phyloP scores from a whole-genome alignment of 2,888 invertebrate species.

The Eupithecia exiguata region DNA sequence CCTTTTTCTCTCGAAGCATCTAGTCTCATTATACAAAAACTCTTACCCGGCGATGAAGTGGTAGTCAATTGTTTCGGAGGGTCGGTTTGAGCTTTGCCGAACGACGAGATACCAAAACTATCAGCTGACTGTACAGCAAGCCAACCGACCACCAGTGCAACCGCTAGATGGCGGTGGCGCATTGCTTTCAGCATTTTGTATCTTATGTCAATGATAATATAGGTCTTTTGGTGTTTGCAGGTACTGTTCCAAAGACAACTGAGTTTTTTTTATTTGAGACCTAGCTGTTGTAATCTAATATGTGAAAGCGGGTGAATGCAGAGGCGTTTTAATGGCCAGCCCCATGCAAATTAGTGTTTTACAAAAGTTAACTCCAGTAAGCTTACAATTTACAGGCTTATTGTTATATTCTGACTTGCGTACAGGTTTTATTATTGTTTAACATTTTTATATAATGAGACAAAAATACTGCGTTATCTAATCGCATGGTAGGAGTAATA shows the following conservation, averaged over 20 bases:
- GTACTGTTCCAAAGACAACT: constrained; percentile 17
- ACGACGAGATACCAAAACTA: constrained; percentile 73
- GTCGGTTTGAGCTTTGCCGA: constrained; percentile 76
- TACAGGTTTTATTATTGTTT: not conserved
- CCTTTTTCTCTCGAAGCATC: constrained; percentile 32
- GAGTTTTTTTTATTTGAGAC: constrained; percentile 2
- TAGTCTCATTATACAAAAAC: constrained; percentile 52
- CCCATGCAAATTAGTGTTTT: constrained; percentile 28
- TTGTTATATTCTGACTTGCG: not conserved
- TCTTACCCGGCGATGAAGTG: constrained; percentile 75
- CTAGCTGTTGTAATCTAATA: not conserved
- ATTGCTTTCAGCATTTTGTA: constrained; percentile 39
- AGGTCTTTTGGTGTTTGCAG: constrained; percentile 9
- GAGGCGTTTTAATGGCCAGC: constrained; percentile 32
- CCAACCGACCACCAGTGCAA: constrained; percentile 54
- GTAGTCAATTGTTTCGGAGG: constrained; percentile 71
- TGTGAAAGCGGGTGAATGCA: constrained; percentile 27
- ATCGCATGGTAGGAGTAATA: not conserved
- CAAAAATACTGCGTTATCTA: constrained; percentile 33
- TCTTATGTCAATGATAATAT: constrained; percentile 1
- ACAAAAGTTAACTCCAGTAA: not conserved
- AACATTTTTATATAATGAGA: constrained; percentile 48
- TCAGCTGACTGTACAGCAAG: constrained; percentile 55
- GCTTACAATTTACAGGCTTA: constrained; percentile 14
- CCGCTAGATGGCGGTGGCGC: constrained; percentile 41